Evolutionary conservation across 92 coral and sea anemone genomes (phyloP).

Genomic region (Umimayanthus chanpuru): DNA sequence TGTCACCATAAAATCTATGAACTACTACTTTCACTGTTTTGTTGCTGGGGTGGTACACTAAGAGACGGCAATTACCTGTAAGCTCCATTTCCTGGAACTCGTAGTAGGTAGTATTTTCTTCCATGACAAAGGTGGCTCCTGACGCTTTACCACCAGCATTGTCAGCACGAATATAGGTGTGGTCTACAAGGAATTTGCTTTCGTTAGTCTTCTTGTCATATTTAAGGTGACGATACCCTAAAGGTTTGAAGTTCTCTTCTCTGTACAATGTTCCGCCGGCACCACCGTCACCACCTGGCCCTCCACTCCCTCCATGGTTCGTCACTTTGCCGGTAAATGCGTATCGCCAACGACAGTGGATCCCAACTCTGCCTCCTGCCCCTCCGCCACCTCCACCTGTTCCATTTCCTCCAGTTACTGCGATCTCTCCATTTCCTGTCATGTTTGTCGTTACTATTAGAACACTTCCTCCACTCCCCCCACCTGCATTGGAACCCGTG

Average conservation of each 20-base stretch:
- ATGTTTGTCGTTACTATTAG: constrained; percentile 64
- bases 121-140: constrained; percentile 74
- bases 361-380: constrained; percentile 70
- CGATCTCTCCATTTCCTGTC: constrained; percentile 71
- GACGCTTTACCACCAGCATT: constrained; percentile 61
- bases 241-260: constrained; percentile 68
- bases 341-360: constrained; percentile 70
- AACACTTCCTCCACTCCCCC: constrained; percentile 76
- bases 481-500: constrained; percentile 62
- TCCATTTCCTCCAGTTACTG: constrained; percentile 69
- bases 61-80: constrained; percentile 61
- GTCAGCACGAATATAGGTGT: constrained; percentile 62
- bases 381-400: constrained; percentile 68
- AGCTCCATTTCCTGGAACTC: constrained; percentile 72
- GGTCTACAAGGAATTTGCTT: constrained; percentile 61
- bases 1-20: constrained; percentile 65
- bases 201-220: constrained; percentile 57
- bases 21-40: constrained; percentile 53
- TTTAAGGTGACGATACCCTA: constrained; percentile 64
- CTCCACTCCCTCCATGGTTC: constrained; percentile 71
- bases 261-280: constrained; percentile 74
- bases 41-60: constrained; percentile 56
- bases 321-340: constrained; percentile 64
- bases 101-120: constrained; percentile 59
- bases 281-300: constrained; percentile 64